Base-by-base conservation (phyloP, 2,113 vertebrate genomes). In the Aphyosemion australe region DNA sequence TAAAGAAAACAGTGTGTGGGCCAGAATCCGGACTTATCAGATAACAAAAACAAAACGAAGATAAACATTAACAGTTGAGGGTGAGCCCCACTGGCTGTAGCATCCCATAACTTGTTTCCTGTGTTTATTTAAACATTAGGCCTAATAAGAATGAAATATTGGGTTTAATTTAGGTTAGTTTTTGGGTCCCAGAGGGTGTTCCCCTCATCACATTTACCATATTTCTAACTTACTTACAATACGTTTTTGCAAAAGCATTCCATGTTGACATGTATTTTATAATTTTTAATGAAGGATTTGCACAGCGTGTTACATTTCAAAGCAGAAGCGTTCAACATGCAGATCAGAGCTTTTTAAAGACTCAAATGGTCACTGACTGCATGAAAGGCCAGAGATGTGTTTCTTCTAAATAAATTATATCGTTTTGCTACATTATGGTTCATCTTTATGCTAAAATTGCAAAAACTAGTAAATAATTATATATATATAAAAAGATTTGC, bases 1-100 rank as follows among this genome's bases (percentile, higher is more conserved):
- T 55, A 64, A 62, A 70, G 79, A 67, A 72, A 87, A 69, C 79
- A 85, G 56, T 37, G 67, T 47, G n/a, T 32, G 39, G 79, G 74
- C 76, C 77, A 68, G 57, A 63, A 76, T 75, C 69, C 42, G 6
- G 56, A 65, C 72, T 82, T 78, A 76, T 77, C 76, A 20, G 65
- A 58, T 49, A 59, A 69, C n/a, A 82, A 63, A 73, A 66, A 42
- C 4, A 80, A 65, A 85, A 71, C 73, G 82, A 7, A 78, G 72
- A 87, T 71, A 69, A 69, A 68, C 62, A 72, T 60, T 20, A n/a
- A 69, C 32, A 74, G 50, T 62, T 69, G 16, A 53, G 61, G 72
- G 66, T 62, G 57, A 48, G 54, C n/a, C 58, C 51, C 21, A 18
- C 15, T 59, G 51, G 65, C 77, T 69, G 43, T 21, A 52, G 58